Evolutionary conservation across 2,797 vertebrate species (phyloP), one percentile per base, ranked within the genome.

Genomic region (Aselliscus stoliczkanus): DNA sequence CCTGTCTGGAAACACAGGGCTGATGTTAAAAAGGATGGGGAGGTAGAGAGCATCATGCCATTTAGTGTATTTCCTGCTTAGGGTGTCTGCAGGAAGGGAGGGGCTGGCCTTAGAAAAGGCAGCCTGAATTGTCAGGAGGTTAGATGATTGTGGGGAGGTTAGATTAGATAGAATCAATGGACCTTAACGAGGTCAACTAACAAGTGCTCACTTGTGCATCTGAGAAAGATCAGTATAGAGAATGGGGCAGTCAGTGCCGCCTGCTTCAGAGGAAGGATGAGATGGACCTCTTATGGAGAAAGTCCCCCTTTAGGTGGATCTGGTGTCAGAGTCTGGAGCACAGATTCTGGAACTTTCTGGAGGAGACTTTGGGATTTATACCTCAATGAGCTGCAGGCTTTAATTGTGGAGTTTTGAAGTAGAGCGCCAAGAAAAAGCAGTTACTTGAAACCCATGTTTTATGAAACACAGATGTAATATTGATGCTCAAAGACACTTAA

Each of bases 401-500:
- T 95, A 86, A 39, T n/a, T 44, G 37, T 60, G 23, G 75, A 83
- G 72, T 76, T 11, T n/a, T 93, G 72, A 97, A 97, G 82, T 44
- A 18, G 0, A 84, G 52, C 54, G 83, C 62, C 72, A 44, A 70
- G 86, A 90, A 90, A 25, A 80, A 72, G 34, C 58, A 27, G 34
- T 72, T 69, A 52, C 65, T 94, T 42, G 82, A 86, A 86, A 65
- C 73, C 65, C 75, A 7, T 73, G 69, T 73, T 90, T 95, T 79
- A 92, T 56, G 90, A 96, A 95, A 96, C 97, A 25, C 76, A 77
- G 73, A 94, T 95, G 75, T 79, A 88, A 50, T 73, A 29, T 17
- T 91, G 90, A 82, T 92, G 88, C 34, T 79, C 69, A 65, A 81
- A 97, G 88, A 9, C 56, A 95, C 79, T 93, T 75, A 92, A 5